Percentiles rank a stretch among this genome's conserved stretches.
phyloP scores from a whole-genome alignment of 2,113 vertebrate genomes.

The Albula goreensis region DNA sequence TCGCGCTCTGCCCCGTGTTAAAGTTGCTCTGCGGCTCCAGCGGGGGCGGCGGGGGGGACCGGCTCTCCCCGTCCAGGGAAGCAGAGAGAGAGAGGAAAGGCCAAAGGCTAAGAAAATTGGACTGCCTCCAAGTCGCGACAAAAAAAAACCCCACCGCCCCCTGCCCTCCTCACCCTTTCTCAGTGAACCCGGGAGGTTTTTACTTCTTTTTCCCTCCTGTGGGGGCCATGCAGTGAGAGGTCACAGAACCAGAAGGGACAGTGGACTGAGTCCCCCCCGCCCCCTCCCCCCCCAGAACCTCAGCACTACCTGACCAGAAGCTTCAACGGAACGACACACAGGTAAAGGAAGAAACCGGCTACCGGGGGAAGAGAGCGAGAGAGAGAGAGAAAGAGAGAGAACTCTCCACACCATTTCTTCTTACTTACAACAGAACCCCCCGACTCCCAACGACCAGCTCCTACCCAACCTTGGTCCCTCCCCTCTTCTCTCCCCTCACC shows the following conservation, averaged over 20 bases:
- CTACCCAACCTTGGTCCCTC: conserved; percentile 52
- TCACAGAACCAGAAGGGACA: conserved; percentile 33
- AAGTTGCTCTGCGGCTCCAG: neutral
- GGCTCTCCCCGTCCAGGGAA: conserved; percentile 39
- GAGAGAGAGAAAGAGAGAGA: conserved; percentile 42
- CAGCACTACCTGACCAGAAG: conserved; percentile 41
- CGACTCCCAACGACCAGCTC: conserved; percentile 56
- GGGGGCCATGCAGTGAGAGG: conserved; percentile 30
- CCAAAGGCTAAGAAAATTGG: conserved; percentile 51
- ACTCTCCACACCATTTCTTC: conserved; percentile 40
- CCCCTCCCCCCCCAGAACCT: conserved; percentile 44
- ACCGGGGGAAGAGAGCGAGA: conserved; percentile 45
- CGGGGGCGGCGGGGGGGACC: neutral
- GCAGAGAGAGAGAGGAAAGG: conserved; percentile 27
- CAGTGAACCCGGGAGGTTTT: conserved; percentile 32
- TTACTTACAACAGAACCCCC: conserved; percentile 42
- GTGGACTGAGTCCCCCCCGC: conserved; percentile 43
- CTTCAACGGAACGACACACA: conserved; percentile 33
- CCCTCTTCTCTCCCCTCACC: conserved; percentile 16
- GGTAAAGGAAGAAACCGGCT: conserved; percentile 39
- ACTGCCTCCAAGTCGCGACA: conserved; percentile 42
- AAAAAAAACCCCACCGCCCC: neutral
- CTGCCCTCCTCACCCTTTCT: neutral
- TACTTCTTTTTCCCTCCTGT: conserved; percentile 21
- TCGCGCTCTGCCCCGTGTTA: neutral